These are phyloP conservation scores for Pseudoatta argentina DNA, from an alignment of 1,140 invertebrate genomes.

Conservation along the genomic window DNA sequence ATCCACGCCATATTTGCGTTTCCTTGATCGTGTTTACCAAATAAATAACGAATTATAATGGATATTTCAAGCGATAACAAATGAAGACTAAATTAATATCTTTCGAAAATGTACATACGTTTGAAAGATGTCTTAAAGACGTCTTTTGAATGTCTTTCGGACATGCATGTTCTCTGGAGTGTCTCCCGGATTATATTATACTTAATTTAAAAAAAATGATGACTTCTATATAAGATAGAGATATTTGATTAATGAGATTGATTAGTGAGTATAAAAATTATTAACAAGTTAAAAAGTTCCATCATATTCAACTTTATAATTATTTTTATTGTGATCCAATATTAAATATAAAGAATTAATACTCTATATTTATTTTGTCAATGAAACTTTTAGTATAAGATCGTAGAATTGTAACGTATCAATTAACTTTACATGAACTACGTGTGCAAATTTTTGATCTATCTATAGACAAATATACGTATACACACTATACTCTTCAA, in stretches of 20 bases:
- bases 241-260: neutral
- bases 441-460: neutral
- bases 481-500: neutral
- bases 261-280: neutral
- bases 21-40: no score
- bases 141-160: no score
- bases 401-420: neutral
- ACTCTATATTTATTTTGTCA: neutral
- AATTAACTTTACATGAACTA: neutral
- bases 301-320: neutral
- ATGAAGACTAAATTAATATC: no score
- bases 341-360: neutral
- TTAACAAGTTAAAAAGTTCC: neutral
- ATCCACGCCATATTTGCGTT: no score
- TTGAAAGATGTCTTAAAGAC: no score
- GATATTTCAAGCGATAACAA: no score
- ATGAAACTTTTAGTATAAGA: neutral
- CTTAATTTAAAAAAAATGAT: neutral
- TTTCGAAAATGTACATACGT: no score
- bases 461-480: conserved; percentile 28
- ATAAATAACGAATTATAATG: no score
- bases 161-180: no score
- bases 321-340: neutral
- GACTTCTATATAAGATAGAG: neutral
- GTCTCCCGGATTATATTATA: no score